Percentiles rank a stretch among this genome's conserved stretches.
These are phyloP conservation scores for Paratilapia polleni DNA, from an alignment of 2,113 vertebrate species.

Conservation along the genomic window DNA sequence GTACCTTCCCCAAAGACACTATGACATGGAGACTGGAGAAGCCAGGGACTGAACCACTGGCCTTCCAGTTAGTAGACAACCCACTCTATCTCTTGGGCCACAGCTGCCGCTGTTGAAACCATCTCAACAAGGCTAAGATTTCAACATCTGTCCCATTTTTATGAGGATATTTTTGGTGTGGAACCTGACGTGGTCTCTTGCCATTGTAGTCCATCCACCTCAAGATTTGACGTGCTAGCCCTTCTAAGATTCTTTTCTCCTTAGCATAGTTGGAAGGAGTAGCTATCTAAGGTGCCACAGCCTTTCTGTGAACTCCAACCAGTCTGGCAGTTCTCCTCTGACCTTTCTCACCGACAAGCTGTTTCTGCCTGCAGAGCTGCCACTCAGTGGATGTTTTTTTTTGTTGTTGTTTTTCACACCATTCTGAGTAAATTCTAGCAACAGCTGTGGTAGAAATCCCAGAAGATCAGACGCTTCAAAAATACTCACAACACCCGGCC, in stretches of 20 bases:
- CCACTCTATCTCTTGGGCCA: background rate
- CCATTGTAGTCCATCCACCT: background rate
- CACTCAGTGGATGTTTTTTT: background rate
- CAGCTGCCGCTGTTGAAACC: background rate
- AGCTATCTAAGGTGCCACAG: background rate
- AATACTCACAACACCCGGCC: background rate
- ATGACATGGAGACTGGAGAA: background rate
- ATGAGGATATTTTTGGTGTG: background rate
- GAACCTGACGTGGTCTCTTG: background rate
- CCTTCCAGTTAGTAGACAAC: background rate
- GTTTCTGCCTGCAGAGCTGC: background rate
- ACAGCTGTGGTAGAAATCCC: background rate
- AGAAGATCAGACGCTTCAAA: background rate
- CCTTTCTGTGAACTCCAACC: background rate
- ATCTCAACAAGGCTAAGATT: background rate
- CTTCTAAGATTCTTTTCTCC: background rate
- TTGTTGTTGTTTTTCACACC: background rate
- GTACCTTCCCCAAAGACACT: background rate
- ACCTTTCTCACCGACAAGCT: background rate
- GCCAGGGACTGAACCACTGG: background rate
- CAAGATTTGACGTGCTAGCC: background rate
- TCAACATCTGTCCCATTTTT: background rate
- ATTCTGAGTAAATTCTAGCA: constrained; percentile 8
- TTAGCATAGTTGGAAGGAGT: background rate
- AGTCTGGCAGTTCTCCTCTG: background rate